Conservation (phyloP, 2,113 vertebrate species). For the Salvelinus namaycush region DNA sequence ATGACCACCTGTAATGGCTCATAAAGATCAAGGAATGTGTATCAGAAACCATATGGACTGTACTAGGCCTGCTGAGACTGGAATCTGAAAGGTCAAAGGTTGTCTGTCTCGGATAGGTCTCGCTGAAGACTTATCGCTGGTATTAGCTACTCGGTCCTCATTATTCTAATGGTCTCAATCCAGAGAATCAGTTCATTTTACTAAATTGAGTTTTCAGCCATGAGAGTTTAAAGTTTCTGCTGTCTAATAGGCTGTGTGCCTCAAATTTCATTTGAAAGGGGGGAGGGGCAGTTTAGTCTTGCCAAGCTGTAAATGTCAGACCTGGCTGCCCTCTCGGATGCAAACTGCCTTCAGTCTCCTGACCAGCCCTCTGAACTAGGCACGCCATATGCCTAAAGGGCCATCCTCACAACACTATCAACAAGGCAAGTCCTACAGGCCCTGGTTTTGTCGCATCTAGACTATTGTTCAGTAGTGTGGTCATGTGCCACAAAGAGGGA, state of each 20-base stretch:
- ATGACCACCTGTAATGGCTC: conserved; percentile 34
- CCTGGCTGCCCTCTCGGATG: background rate
- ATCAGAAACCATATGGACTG: conserved; percentile 33
- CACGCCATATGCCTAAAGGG: background rate
- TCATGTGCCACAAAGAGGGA: no score
- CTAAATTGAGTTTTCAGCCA: background rate
- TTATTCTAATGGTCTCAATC: background rate
- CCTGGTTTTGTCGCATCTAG: no score
- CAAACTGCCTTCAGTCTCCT: background rate
- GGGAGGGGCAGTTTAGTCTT: background rate
- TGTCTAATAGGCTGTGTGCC: background rate
- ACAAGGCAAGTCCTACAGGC: no score
- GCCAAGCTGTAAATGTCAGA: background rate
- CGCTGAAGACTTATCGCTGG: background rate
- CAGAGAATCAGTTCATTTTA: background rate
- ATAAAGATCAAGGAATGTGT: conserved; percentile 50
- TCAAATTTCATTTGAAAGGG: background rate
- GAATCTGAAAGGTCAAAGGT: conserved; percentile 50
- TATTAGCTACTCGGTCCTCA: no score
- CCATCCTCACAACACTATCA: background rate
- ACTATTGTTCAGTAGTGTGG: no score
- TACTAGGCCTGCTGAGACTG: conserved; percentile 50
- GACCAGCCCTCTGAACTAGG: background rate
- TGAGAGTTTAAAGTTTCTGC: background rate
- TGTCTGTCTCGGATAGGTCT: conserved; percentile 18